Evolutionary conservation across 2,797 vertebrate species (phyloP), one percentile per base, ranked within the genome.

Genomic region (Diglossa cyanea): DNA sequence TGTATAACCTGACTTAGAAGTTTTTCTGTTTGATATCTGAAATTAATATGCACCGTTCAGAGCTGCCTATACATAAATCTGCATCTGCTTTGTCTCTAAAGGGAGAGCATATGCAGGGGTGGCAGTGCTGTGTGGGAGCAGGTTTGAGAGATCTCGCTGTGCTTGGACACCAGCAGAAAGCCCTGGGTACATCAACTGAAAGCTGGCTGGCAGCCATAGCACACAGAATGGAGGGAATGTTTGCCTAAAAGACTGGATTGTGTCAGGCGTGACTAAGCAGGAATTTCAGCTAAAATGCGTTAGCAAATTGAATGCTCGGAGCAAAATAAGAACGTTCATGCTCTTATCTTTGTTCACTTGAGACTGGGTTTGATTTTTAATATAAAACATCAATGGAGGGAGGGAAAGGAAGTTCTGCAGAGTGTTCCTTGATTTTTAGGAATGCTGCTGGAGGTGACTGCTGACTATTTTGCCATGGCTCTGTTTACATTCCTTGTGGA

Each of bases 181-280:
- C 25, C 45, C 67, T 28, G 44, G 71, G 60, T 44, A 40, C 74
- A 24, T 88, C 48, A 40, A 21, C 51, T 28, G 78, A n/a, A 62
- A 92, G 40, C 48, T 94, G 95, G 96, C 96, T 75, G 28, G 8
- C 60, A 92, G 97, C 93, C 96, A 80, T 0, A 7, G 66, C 57
- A 24, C 88, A 54, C 17, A 78, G 95, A 82, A 45, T 47, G 53
- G 90, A 40, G 85, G 77, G 84, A 85, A 91, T 85, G 55, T 92
- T 42, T 60, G 85, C 85, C 85, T 88, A 63, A 92, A 85, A 86
- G 94, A 72, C 62, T 94, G 77, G 94, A 94, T 76, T 78, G 96
- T 95, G 94, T 92, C 89, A 81, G 90, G 95, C 58, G 10, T 95
- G 96, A 96, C 86, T 75, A 77, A 92, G 96, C 93, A 93, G 95